Base-by-base conservation (phyloP, 2,113 vertebrate species). In the Mugil cephalus region DNA sequence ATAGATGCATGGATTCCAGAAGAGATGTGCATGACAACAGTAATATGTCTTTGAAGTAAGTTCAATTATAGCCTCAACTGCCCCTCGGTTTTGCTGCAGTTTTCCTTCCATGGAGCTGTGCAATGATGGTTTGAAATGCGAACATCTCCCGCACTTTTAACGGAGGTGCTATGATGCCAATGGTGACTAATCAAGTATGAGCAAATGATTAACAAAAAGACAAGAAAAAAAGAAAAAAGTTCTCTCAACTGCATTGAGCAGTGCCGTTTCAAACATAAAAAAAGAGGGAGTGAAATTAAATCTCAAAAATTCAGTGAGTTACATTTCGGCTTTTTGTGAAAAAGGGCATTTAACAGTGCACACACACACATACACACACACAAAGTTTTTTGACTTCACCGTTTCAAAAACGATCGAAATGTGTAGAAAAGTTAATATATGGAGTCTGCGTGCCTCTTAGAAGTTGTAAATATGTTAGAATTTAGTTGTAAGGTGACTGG, bases 21-120 rank as follows among this genome's bases (percentile, higher is more conserved):
- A 4, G 11, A 59, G 35, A 34, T 4, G 5, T 65, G 47, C 43
- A 58, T 24, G 40, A 46, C 18, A 55, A 40, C 4, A 60, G 19
- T 53, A 35, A 15, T 30, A 34, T 46, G 10, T 74, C n/a, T 59
- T 30, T 62, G 63, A 58, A 36, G 40, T 30, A 30, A 30, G 24
- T 30, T 30, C 24, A 30, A 30, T 30, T 30, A 30, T 2, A 30
- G 24, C 24, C 5, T 30, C 24, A 30, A 30, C 5, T 30, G 24
- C 5, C 24, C 2, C 24, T 30, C 2, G 10, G 19, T 50, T 10
- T 10, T 18, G 36, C 19, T n/a, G 4, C 19, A 56, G 45, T 36
- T 6, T 7, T 18, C 13, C 38, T 51, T 65, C 10, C 12, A 54
- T 15, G 0, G 30, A 56, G 18, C 12, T 52, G 19, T 36, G 53